phyloP scores from a whole-genome alignment of 2,113 vertebrate genomes.

The Pleuronectes platessa region DNA sequence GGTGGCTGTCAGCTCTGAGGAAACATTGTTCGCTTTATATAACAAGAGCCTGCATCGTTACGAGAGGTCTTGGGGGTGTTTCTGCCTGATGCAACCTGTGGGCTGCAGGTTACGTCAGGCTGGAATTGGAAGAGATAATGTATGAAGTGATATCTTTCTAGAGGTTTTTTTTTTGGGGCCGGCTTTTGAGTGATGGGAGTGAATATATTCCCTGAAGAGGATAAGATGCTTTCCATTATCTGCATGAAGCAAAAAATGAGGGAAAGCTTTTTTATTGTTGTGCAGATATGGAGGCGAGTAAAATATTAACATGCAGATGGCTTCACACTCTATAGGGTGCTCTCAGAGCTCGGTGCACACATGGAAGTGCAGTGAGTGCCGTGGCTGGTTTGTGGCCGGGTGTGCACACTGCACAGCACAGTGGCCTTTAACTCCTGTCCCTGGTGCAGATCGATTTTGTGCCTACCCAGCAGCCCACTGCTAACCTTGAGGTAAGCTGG shows the following conservation, averaged over 20 bases:
- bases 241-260: slow-evolving; percentile 5
- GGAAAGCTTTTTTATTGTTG: not conserved
- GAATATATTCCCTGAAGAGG: not conserved
- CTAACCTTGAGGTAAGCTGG: slow-evolving; percentile 82
- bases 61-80: slow-evolving; percentile 5
- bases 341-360: slow-evolving; percentile 24
- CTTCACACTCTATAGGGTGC: not conserved
- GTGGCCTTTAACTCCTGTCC: slow-evolving; percentile 72
- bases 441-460: slow-evolving; percentile 76
- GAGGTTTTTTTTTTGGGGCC: slow-evolving; percentile 17
- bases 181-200: not conserved
- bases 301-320: slow-evolving; percentile 14
- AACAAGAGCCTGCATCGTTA: slow-evolving; percentile 8
- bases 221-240: not conserved
- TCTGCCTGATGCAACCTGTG: slow-evolving; percentile 31
- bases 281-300: not conserved
- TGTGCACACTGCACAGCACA: slow-evolving; percentile 34
- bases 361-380: slow-evolving; percentile 33
- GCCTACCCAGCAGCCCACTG: slow-evolving; percentile 70
- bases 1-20: slow-evolving; percentile 6
- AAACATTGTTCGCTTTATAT: slow-evolving; percentile 22
- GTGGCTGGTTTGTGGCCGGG: slow-evolving; percentile 46
- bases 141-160: slow-evolving; percentile 1
- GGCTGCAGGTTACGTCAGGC: slow-evolving; percentile 13
- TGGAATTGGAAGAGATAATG: not conserved